These are phyloP conservation scores for Lasiommata megera DNA, from an alignment of 2,888 invertebrate species.

Conservation along the genomic window DNA sequence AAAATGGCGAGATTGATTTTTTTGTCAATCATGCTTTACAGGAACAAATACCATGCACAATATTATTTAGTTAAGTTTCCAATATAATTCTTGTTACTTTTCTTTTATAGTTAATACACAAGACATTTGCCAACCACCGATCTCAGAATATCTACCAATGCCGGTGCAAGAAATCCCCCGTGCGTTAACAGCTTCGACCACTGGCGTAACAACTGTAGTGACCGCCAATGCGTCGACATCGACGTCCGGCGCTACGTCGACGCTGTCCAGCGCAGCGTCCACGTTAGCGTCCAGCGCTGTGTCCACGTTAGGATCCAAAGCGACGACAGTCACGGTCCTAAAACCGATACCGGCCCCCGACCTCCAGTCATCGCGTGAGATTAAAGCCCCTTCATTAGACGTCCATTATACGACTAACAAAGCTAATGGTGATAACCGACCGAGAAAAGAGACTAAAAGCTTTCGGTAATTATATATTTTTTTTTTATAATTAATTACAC, in stretches of 20 bases:
- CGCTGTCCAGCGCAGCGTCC: constrained; percentile 35
- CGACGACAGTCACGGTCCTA: constrained; percentile 32
- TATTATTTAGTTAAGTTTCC: no score
- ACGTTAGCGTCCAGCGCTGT: constrained; percentile 29
- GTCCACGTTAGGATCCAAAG: constrained; percentile 18
- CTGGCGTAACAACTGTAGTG: not conserved
- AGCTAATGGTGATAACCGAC: constrained; percentile 59
- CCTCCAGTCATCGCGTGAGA: constrained; percentile 16
- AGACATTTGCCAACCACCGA: constrained; percentile 1
- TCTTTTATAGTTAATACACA: not conserved
- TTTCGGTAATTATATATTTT: constrained; percentile 58
- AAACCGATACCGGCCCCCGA: constrained; percentile 21
- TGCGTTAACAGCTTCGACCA: not conserved
- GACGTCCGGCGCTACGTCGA: not conserved
- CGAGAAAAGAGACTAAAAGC: constrained; percentile 65
- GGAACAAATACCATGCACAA: no score
- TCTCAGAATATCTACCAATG: constrained; percentile 22
- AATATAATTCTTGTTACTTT: not conserved
- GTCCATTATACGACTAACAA: constrained; percentile 39
- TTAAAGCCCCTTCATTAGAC: constrained; percentile 35
- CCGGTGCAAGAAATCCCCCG: constrained; percentile 29
- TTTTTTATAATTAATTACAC: not conserved
- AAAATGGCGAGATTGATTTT: no score
- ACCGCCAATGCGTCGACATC: not conserved
- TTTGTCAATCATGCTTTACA: no score